Percentiles rank a stretch among this genome's conserved stretches.
These are phyloP conservation scores for Hippoglossus stenolepis DNA, from an alignment of 2,113 vertebrate genomes.

Conservation along the genomic window DNA sequence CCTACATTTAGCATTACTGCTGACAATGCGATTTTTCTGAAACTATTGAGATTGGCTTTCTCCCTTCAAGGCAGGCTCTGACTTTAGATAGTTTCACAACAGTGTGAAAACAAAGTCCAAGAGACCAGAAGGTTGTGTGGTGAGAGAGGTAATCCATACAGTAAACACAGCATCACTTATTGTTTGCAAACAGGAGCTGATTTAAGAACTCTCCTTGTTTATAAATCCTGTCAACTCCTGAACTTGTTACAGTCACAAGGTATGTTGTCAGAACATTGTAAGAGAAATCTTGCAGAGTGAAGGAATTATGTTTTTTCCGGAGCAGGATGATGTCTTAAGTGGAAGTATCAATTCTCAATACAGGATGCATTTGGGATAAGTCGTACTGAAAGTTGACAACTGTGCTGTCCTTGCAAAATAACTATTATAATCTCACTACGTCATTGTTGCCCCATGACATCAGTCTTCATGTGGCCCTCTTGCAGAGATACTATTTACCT, in stretches of 20 bases:
- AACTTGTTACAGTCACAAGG: background rate
- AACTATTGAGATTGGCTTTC: background rate
- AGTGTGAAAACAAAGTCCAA: slow-evolving; percentile 2
- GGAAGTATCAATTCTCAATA: too few species aligned
- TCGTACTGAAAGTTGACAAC: too few species aligned
- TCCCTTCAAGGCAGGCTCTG: background rate
- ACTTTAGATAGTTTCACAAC: background rate
- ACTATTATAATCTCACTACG: too few species aligned
- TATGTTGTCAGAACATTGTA: background rate
- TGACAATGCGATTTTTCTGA: background rate
- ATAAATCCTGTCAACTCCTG: background rate
- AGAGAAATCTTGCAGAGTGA: too few species aligned
- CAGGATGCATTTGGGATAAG: too few species aligned
- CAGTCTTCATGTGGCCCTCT: too few species aligned
- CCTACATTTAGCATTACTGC: background rate
- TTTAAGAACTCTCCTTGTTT: background rate
- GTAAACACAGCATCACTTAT: background rate
- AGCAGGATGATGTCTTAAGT: too few species aligned
- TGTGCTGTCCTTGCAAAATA: too few species aligned
- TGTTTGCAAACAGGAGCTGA: background rate
- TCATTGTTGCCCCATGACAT: too few species aligned
- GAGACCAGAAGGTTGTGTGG: background rate
- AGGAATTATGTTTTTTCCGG: too few species aligned
- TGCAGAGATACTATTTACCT: too few species aligned
- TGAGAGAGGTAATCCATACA: slow-evolving; percentile 11